Percentiles rank a stretch among this genome's conserved stretches.
Evolutionary conservation across 2,888 invertebrate species (phyloP).

Genomic region (Trichogramma evanescens): DNA sequence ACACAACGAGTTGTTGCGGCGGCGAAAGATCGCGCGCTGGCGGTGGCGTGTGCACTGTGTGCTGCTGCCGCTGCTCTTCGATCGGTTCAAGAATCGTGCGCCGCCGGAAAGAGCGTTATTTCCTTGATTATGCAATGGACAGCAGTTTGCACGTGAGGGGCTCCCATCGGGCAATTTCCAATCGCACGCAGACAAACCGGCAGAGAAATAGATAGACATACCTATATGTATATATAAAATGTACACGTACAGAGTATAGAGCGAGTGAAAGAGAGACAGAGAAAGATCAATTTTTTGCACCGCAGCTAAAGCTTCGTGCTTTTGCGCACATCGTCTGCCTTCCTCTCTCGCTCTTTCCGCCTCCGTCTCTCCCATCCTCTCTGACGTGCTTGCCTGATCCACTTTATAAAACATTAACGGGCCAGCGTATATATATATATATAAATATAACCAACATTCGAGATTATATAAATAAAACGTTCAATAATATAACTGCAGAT

Average conservation of each 20-base stretch:
- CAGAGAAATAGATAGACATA: no score
- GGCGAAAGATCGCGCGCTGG: no score
- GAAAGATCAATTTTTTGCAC: constrained; percentile 11
- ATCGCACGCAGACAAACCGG: neutral
- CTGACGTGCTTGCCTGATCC: neutral
- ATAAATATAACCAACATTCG: neutral
- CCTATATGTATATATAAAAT: no score
- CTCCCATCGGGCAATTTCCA: constrained; percentile 14
- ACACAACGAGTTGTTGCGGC: no score
- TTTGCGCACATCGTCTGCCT: no score
- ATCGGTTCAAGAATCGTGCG: constrained; percentile 8
- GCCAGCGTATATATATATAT: neutral
- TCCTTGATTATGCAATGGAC: constrained; percentile 20
- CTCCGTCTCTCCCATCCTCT: neutral
- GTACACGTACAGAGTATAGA: no score
- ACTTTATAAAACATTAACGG: constrained; percentile 14
- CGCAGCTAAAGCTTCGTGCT: neutral
- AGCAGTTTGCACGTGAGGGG: constrained; percentile 2
- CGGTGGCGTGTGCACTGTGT: no score
- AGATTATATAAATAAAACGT: constrained; percentile 13
- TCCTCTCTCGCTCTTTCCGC: neutral
- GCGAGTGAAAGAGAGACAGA: no score
- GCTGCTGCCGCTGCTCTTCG: neutral
- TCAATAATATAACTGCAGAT: no score
- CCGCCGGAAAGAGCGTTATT: constrained; percentile 20